Conservation (phyloP, 2,113 vertebrate genomes). For the Natator depressus region DNA sequence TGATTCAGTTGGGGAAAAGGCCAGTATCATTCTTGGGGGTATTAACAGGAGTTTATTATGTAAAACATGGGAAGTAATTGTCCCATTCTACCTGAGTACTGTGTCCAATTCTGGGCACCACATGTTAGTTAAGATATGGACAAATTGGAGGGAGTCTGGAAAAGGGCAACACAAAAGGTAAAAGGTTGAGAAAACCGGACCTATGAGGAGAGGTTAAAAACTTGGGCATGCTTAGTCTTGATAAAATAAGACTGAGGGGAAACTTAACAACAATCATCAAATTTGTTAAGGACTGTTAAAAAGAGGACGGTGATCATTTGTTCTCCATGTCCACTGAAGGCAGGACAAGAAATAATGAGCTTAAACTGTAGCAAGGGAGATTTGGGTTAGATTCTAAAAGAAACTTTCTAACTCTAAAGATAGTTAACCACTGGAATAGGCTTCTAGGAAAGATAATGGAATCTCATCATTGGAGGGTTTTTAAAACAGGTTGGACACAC, state of each 20-base stretch:
- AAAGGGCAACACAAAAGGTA: too few species aligned
- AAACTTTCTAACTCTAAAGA: neutral
- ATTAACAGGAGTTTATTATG: neutral
- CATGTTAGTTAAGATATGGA: too few species aligned
- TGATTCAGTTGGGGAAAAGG: neutral
- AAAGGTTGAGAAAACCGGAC: too few species aligned
- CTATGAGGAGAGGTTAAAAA: too few species aligned
- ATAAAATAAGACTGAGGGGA: too few species aligned
- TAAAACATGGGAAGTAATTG: neutral
- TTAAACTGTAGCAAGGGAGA: neutral
- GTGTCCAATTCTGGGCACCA: neutral
- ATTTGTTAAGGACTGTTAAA: too few species aligned
- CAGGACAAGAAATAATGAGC: neutral
- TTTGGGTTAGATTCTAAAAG: neutral
- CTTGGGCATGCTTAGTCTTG: too few species aligned
- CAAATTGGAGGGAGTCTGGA: too few species aligned
- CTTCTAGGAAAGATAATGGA: neutral
- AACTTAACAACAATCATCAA: too few species aligned
- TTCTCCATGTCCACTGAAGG: too few species aligned
- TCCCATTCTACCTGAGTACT: neutral
- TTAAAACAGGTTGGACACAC: neutral
- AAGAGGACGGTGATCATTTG: too few species aligned
- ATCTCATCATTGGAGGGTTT: neutral
- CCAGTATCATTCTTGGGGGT: neutral
- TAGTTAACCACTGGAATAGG: neutral